phyloP scores from a whole-genome alignment of 2,797 vertebrate genomes.

The Sitta carolinensis region DNA sequence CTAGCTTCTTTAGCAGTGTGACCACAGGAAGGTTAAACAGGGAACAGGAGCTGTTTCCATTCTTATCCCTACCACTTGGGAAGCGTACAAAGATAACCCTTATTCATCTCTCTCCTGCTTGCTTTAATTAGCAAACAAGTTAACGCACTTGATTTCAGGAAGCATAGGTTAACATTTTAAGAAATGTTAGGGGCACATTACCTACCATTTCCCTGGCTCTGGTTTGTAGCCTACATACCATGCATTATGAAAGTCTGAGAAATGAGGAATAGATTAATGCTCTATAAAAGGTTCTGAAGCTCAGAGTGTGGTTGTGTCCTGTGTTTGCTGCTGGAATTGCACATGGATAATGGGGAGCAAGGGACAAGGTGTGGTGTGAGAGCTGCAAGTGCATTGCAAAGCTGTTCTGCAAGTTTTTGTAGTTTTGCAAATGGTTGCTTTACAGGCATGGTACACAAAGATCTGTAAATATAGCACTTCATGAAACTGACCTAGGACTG shows the following conservation, averaged over 20 bases:
- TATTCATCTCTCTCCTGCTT: not conserved
- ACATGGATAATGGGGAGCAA: fast-evolving
- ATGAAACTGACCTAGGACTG: not conserved
- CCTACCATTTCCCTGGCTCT: not conserved
- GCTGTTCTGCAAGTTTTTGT: not conserved
- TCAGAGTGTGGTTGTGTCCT: not conserved
- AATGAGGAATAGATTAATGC: not conserved
- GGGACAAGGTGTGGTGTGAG: fast-evolving
- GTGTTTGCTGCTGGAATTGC: not conserved
- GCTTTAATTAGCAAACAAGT: not conserved
- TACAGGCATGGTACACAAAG: not conserved
- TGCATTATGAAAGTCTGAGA: not conserved
- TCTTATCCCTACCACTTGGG: not conserved
- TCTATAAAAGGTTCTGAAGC: not conserved
- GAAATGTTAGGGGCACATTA: fast-evolving
- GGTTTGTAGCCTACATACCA: not conserved
- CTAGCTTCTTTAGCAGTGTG: not conserved
- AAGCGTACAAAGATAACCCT: not conserved
- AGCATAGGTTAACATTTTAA: not conserved
- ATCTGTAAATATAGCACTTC: not conserved
- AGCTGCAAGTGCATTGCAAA: not conserved
- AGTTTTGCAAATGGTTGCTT: not conserved
- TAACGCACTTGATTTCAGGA: not conserved
- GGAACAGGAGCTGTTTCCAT: not conserved
- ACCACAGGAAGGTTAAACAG: not conserved